phyloP scores from a whole-genome alignment of 2,797 vertebrate genomes.

The Falco concolor region DNA sequence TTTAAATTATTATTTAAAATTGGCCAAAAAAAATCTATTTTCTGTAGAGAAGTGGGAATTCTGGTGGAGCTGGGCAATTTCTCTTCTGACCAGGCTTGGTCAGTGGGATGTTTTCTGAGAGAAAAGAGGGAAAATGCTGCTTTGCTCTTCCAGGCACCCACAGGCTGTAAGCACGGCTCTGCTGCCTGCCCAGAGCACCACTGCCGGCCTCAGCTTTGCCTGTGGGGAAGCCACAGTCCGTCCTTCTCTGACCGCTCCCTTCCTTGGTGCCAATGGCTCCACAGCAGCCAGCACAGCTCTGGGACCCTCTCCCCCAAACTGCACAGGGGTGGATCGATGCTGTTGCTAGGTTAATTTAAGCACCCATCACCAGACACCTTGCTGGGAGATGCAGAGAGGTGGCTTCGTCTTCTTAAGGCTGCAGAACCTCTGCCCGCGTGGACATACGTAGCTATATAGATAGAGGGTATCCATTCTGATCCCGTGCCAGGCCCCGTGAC shows the following conservation, averaged over 20 bases:
- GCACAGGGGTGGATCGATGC: not conserved
- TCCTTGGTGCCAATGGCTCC: rapidly evolving
- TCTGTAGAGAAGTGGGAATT: not conserved
- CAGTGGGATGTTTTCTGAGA: not conserved
- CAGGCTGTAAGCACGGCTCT: not conserved
- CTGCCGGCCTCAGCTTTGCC: not conserved
- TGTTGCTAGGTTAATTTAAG: not conserved
- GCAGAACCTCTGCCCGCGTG: not conserved
- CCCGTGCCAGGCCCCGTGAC: not conserved
- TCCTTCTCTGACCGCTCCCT: not conserved
- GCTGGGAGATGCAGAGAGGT: not conserved
- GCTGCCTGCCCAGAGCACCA: not conserved
- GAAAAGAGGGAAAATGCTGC: not conserved
- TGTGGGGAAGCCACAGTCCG: rapidly evolving
- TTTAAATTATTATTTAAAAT: not conserved
- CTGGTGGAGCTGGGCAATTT: not conserved
- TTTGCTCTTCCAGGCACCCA: not conserved
- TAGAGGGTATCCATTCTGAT: rapidly evolving
- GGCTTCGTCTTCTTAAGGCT: not conserved
- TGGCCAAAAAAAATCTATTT: not conserved
- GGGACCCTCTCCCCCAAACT: too few species aligned
- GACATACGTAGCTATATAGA: rapidly evolving
- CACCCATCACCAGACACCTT: not conserved
- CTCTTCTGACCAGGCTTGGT: not conserved
- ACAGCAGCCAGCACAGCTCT: not conserved